These are phyloP conservation scores for Tetranychus urticae DNA, from an alignment of 1,140 invertebrate genomes.

Conservation along the genomic window DNA sequence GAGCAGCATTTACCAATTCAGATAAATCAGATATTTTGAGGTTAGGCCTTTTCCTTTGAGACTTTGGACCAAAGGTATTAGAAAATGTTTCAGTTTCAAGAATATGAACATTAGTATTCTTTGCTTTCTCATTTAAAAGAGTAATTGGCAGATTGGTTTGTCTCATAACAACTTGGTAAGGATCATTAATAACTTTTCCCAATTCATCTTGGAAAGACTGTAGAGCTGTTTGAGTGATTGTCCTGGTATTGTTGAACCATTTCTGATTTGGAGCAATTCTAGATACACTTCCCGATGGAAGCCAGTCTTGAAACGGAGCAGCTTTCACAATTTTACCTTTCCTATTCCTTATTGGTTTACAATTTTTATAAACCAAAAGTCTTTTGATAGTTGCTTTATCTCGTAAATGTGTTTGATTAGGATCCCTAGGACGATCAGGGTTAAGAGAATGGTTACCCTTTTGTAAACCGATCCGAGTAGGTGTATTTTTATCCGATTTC, in stretches of 20 bases:
- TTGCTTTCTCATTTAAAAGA: constrained; percentile 74
- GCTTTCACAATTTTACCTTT: constrained; percentile 74
- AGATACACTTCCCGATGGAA: constrained; percentile 68
- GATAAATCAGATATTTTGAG: constrained; percentile 34
- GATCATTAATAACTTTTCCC: constrained; percentile 75
- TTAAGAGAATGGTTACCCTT: constrained; percentile 53
- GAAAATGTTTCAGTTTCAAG: constrained; percentile 85
- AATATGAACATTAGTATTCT: constrained; percentile 70
- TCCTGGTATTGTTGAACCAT: constrained; percentile 65
- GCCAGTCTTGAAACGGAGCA: constrained; percentile 75
- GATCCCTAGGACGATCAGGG: constrained; percentile 42
- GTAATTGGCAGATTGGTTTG: constrained; percentile 83
- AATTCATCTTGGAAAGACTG: constrained; percentile 95
- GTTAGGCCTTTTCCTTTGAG: constrained; percentile 69
- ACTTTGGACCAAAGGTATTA: constrained; percentile 81
- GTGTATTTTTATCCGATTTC: background rate
- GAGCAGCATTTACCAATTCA: constrained; percentile 37
- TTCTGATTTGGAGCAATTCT: constrained; percentile 87
- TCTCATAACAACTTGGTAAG: constrained; percentile 92
- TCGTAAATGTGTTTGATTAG: constrained; percentile 34
- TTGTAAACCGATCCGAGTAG: constrained; percentile 2
- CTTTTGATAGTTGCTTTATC: constrained; percentile 83
- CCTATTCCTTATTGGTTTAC: constrained; percentile 73
- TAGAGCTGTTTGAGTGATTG: constrained; percentile 70
- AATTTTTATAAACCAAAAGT: constrained; percentile 90